phyloP scores from a whole-genome alignment of 1,140 invertebrate genomes.

The Diuraphis noxia region DNA sequence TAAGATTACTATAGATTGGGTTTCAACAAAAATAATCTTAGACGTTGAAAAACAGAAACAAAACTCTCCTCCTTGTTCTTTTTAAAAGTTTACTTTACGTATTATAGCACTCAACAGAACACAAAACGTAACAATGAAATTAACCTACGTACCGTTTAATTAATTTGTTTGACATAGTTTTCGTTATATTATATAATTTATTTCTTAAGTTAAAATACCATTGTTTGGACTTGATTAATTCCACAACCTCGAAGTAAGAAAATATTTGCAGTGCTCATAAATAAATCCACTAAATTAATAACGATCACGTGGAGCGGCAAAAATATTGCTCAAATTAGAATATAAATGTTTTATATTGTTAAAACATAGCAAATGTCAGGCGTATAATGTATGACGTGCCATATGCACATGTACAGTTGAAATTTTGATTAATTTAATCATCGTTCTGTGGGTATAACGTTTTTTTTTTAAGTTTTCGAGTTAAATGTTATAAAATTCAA shows the following conservation, averaged over 20 bases:
- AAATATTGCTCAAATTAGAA: background rate
- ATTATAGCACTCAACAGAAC: background rate
- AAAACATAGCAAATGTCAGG: background rate
- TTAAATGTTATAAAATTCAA: background rate
- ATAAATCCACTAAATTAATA: background rate
- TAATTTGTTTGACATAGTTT: constrained; percentile 5
- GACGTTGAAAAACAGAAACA: background rate
- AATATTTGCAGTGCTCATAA: background rate
- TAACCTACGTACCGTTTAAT: background rate
- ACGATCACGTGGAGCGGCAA: background rate
- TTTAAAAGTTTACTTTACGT: background rate
- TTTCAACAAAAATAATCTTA: background rate
- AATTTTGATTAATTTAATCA: too few species aligned
- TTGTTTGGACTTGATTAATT: background rate
- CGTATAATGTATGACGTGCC: too few species aligned
- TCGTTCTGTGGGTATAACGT: background rate
- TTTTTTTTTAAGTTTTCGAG: background rate
- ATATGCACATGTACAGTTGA: background rate
- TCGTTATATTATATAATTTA: background rate
- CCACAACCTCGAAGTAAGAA: background rate
- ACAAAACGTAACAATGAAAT: background rate
- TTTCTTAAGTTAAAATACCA: background rate
- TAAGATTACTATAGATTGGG: background rate
- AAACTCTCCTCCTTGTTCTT: background rate
- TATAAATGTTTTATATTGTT: background rate